These are phyloP conservation scores for Anthonomus grandis DNA, from an alignment of 1,140 invertebrate species.

Conservation along the genomic window DNA sequence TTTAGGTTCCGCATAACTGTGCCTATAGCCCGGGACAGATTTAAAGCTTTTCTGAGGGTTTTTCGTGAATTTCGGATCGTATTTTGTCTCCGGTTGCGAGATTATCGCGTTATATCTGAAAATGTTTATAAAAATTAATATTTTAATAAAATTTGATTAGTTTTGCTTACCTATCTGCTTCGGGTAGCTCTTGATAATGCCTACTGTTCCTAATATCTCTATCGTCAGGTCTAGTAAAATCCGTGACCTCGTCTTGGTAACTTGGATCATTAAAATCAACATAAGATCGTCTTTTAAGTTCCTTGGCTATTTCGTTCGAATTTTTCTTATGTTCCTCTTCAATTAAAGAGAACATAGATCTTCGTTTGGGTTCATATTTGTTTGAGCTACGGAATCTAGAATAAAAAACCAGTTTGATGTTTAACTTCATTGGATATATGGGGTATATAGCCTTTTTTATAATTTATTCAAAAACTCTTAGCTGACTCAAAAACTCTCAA, in stretches of 20 bases:
- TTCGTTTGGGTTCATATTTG: constrained; percentile 45
- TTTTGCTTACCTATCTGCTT: constrained; percentile 32
- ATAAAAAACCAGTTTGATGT: neutral
- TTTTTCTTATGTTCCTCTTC: constrained; percentile 49
- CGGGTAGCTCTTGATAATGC: constrained; percentile 35
- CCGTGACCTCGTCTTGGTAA: constrained; percentile 22
- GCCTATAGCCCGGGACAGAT: constrained; percentile 48
- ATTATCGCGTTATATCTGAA: constrained; percentile 11
- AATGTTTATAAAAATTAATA: neutral
- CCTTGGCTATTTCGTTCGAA: constrained; percentile 50
- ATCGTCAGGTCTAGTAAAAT: constrained; percentile 12
- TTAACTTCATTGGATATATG: too few relatives aligned
- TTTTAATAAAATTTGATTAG: neutral
- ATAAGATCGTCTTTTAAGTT: constrained; percentile 50
- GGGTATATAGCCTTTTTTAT: neutral
- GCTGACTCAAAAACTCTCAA: too few relatives aligned
- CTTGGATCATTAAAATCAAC: constrained; percentile 35
- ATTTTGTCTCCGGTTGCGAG: constrained; percentile 29
- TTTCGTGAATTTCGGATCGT: constrained; percentile 39
- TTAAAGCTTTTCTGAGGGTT: constrained; percentile 38
- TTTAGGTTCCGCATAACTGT: constrained; percentile 54
- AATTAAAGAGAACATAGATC: constrained; percentile 48
- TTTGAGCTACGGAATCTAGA: constrained; percentile 45
- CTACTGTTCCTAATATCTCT: constrained; percentile 23
- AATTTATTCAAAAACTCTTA: too few relatives aligned